Base-by-base conservation (phyloP, 2,888 invertebrate genomes). In the Zaprionus lineosus region DNA sequence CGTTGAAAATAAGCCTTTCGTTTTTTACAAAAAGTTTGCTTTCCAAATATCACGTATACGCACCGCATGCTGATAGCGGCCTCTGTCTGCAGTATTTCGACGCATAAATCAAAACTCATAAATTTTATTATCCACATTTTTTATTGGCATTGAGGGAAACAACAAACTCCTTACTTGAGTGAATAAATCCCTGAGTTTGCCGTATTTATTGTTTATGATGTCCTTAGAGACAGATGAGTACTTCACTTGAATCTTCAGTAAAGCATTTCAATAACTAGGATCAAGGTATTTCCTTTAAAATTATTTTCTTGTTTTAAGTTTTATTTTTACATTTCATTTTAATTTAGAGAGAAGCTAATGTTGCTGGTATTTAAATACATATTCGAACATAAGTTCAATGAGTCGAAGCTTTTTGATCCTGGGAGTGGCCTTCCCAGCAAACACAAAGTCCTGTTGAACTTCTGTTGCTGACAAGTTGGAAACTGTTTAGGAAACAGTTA, bases 41-140 rank as follows among this genome's bases (percentile, higher is more conserved):
- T 52, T 46, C 9, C 11, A 59, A 55, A 52, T 46, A 65, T 50
- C 24, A 46, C 48, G 34, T 46, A 56, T 56, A 46, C 55, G 50
- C 52, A 52, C 48, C 36, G 48, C 52, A 29, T 44, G 40, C 33
- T 36, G 51, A 60, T 50, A 28, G 31, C 58, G 21, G 12, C 29
- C 3, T 33, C 50, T 21, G 37, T 18, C 24, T 11, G 40, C 48
- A 37, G 11, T 19, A 53, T n/a, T n/a, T n/a, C n/a, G n/a, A n/a
- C n/a, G n/a, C 29, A 64, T 69, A 74, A 61, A 69, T 68, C 50
- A 59, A 51, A 61, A 36, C 58, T 41, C 74, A 74, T 74, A 59
- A 58, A 72, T 74, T 57, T 55, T 52, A 59, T 72, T 55, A 68
- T 41, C 1, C 14, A 41, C 19, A 3, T 12, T 43, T 29, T 51